These are phyloP conservation scores for Lucilia sericata DNA, from an alignment of 1,140 invertebrate genomes.

Conservation along the genomic window DNA sequence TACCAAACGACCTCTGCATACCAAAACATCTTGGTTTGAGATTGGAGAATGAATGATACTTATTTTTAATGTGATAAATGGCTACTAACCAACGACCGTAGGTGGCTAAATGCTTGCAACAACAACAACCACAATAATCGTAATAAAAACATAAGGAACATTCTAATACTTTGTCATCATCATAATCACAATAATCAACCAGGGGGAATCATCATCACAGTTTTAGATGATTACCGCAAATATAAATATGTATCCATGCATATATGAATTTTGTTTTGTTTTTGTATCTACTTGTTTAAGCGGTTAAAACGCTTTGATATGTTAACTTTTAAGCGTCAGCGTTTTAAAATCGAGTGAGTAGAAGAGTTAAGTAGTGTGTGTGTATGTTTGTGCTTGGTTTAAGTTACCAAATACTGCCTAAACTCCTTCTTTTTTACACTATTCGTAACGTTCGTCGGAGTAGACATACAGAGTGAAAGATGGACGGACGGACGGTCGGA, in stretches of 20 bases:
- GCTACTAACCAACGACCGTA: constrained; percentile 38
- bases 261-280: neutral
- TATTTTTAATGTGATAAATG: constrained; percentile 36
- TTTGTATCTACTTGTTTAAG: neutral
- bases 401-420: constrained; percentile 29
- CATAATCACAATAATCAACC: constrained; percentile 13
- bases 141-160: neutral
- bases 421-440: neutral
- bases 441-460: neutral
- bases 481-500: neutral
- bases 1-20: constrained; percentile 38
- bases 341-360: neutral
- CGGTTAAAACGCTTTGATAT: constrained; percentile 33
- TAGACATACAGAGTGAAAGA: neutral
- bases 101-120: constrained; percentile 18
- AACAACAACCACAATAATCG: neutral
- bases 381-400: too few relatives aligned
- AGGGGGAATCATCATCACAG: constrained; percentile 15
- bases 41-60: constrained; percentile 26
- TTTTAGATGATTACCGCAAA: constrained; percentile 42
- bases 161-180: constrained; percentile 40
- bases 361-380: neutral
- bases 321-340: constrained; percentile 26
- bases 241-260: neutral
- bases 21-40: constrained; percentile 35